Evolutionary conservation across 2,113 vertebrate species (phyloP).

Genomic region (Grammomys surdaster): DNA sequence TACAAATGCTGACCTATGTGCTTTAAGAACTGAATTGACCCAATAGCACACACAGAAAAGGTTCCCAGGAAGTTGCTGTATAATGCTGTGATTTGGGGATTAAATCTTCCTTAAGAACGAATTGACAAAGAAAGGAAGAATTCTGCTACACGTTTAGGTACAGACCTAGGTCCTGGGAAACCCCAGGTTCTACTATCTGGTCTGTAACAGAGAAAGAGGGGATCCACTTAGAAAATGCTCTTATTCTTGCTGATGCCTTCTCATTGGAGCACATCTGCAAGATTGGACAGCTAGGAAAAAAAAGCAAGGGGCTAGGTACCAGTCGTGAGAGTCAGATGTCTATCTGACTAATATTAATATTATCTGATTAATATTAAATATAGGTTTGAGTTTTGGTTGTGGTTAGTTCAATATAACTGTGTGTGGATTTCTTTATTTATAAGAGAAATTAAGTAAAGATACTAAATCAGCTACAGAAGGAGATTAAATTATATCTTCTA

Average conservation of each 20-base stretch:
- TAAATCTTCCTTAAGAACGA: not conserved
- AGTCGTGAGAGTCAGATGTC: not conserved
- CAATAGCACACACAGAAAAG: not conserved
- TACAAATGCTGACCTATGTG: not conserved
- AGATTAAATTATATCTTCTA: not conserved
- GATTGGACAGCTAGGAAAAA: not conserved
- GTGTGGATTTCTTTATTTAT: constrained; percentile 19
- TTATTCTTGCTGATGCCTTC: not conserved
- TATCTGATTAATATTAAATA: not conserved
- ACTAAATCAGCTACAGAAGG: not conserved
- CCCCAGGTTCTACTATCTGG: not conserved
- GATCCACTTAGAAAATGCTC: not conserved
- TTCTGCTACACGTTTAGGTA: constrained; percentile 4
- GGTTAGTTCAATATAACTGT: not conserved
- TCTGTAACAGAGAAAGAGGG: not conserved
- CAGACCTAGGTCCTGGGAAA: not conserved
- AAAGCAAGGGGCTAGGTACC: not conserved
- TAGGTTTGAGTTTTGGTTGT: not conserved
- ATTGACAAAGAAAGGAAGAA: constrained; percentile 19
- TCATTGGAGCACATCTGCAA: not conserved
- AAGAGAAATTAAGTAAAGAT: not conserved
- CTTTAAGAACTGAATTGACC: not conserved
- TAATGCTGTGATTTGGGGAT: not conserved
- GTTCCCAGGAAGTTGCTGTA: not conserved
- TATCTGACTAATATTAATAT: too few relatives aligned